Base-by-base conservation (phyloP, 2,797 vertebrate genomes). In the Hypotaenidia okinawae region DNA sequence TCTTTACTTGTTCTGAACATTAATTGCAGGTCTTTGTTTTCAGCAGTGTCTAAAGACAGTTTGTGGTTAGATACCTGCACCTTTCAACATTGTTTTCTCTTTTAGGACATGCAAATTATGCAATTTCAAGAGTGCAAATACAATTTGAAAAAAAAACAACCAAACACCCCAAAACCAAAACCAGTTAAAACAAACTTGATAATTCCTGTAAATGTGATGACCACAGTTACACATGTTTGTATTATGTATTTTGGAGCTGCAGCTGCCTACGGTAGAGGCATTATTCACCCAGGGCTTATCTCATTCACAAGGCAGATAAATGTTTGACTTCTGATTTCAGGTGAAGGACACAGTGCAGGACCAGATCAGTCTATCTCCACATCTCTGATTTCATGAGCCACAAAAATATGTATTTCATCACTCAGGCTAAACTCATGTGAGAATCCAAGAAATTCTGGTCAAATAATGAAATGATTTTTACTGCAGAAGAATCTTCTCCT, bases 271-370 rank as follows among this genome's bases (percentile, higher is more conserved):
- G 73, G 24, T 3, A 25, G 67, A 75, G 64, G 54, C 76, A 78
- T 94, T 93, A 93, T 75, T 95, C 96, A 94, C 28, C 45, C 45
- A 16, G 69, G 78, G 82, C 76, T 96, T 96, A 89, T 92, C 75
- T 85, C 61, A 32, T n/a, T 78, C 81, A 33, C 79, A 74, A 2
- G 45, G 43, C 90, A 80, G 73, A 85, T 47, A 64, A 89, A 67
- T 83, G 57, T 91, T 70, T 89, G 94, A 89, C 94, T 96, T 86
- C 27, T 51, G 64, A 27, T 89, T 93, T 77, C 76, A 72, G 94
- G 69, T 91, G 84, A 94, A 96, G 95, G 95, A 81, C 91, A 83
- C 1, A 2, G 59, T 54, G 64, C 84, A 83, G 49, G 80, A 45
- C 23, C 61, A 54, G 82, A 84, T 77, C 76, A 30, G 47, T 39